Base-by-base conservation (phyloP, 2,797 vertebrate species). In the Meda fulgida region DNA sequence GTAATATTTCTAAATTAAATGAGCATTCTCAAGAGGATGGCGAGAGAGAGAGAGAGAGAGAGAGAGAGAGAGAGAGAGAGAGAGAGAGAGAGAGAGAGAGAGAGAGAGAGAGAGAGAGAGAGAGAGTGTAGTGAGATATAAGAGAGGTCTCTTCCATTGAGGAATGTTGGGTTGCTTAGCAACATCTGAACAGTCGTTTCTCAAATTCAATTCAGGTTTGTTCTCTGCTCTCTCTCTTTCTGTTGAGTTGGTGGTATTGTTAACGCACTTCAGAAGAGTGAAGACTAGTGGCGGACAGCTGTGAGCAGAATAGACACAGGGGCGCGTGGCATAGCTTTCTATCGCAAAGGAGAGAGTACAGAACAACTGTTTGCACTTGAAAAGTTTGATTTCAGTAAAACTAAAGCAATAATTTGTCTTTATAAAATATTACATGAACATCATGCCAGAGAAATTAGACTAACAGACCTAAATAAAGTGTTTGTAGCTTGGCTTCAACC, bases 131-230 rank as follows among this genome's bases (percentile, higher is more conserved):
- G 34, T 19, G 48, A 40, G 48, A 76, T 26, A 75, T 29, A 43
- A 48, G 76, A 78, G 67, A 67, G 38, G 80, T 78, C 69, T 86
- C 84, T 86, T 84, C 55, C 82, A 89, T 71, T 81, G 81, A 88
- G 84, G 85, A 91, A 89, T 86, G 84, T 84, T 84, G 66, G 65
- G 86, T 90, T 91, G 87, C 90, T 89, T 86, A 90, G 89, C 87
- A 90, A 90, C 87, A 88, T 75, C 55, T 87, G 84, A 90, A 87
- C 81, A 89, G 82, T 88, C 79, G 46, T 86, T 63, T 87, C 73
- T 89, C 77, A 85, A 88, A 87, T 89, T 89, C 73, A 87, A 87
- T 91, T 88, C 86, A 88, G 86, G 43, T 88, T 86, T 86, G 84
- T 79, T 79, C 75, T 84, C 63, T 29, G 29, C 38, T 78, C 46